Percentiles rank a stretch among this genome's conserved stretches.
These are phyloP conservation scores for Fragum fragum DNA, from an alignment of 2,888 invertebrate genomes.

Conservation along the genomic window DNA sequence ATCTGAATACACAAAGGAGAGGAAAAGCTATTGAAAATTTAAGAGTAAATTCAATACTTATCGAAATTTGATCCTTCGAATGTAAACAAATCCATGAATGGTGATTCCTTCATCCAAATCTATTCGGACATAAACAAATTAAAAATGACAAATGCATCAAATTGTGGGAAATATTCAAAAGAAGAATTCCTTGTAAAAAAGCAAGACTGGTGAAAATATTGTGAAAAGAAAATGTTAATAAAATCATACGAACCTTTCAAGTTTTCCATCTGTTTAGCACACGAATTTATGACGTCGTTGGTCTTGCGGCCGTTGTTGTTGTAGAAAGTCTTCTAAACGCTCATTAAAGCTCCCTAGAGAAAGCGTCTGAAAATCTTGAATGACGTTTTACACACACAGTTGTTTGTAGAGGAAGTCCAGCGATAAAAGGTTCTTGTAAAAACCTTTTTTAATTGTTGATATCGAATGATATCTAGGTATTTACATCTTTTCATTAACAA, in stretches of 20 bases:
- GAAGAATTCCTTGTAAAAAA: no score
- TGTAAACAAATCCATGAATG: slow-evolving; percentile 25
- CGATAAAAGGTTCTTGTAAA: no score
- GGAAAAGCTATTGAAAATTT: neutral
- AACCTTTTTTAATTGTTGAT: no score
- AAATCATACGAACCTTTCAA: neutral
- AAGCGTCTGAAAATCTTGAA: slow-evolving; percentile 10
- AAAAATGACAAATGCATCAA: no score
- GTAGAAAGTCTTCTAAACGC: slow-evolving; percentile 4
- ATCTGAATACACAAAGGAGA: no score
- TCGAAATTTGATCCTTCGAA: neutral
- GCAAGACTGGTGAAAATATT: neutral
- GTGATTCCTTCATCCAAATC: neutral
- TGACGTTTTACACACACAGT: slow-evolving; percentile 31
- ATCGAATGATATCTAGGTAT: no score
- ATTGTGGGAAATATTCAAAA: no score
- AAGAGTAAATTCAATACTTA: neutral
- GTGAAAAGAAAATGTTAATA: neutral
- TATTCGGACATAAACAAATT: neutral
- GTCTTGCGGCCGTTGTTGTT: neutral
- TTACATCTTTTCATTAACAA: no score
- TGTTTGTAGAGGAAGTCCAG: no score
- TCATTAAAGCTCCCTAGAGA: neutral
- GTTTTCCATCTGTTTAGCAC: slow-evolving; percentile 35
- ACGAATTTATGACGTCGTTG: slow-evolving; percentile 24